These are phyloP conservation scores for Drosophila tanythrix DNA, from an alignment of 2,888 invertebrate genomes.

Conservation along the genomic window DNA sequence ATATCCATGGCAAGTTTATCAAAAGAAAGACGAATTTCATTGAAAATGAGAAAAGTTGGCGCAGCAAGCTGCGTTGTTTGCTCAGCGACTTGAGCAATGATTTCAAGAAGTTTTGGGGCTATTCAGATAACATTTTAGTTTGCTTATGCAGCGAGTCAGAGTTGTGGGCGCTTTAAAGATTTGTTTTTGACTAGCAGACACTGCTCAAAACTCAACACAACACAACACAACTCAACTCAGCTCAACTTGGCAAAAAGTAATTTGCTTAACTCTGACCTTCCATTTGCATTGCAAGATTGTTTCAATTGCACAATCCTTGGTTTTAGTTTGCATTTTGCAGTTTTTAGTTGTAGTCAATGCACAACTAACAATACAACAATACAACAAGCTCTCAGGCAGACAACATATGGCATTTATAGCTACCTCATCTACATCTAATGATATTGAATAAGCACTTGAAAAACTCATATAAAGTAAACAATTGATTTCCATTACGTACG, in stretches of 20 bases:
- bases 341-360: slow-evolving; percentile 11
- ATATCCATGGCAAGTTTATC: background rate
- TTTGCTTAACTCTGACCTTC: slow-evolving; percentile 50
- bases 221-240: slow-evolving; percentile 21
- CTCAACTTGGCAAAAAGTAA: slow-evolving; percentile 44
- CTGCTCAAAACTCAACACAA: slow-evolving; percentile 12
- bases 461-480: slow-evolving; percentile 79
- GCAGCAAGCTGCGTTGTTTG: slow-evolving; percentile 52
- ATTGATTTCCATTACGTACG: slow-evolving; percentile 76
- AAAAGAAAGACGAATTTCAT: slow-evolving; percentile 14
- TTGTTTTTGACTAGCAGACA: slow-evolving; percentile 28
- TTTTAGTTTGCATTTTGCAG: slow-evolving; percentile 4
- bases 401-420: slow-evolving; percentile 44
- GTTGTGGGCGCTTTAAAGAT: slow-evolving; percentile 18
- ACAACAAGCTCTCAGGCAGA: slow-evolving; percentile 10
- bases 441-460: slow-evolving; percentile 80
- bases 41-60: slow-evolving; percentile 72
- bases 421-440: slow-evolving; percentile 70
- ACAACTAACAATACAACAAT: slow-evolving; percentile 7
- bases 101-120: slow-evolving; percentile 30
- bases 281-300: slow-evolving; percentile 2
- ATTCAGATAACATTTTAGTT: slow-evolving; percentile 41
- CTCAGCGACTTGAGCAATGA: slow-evolving; percentile 49
- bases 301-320: slow-evolving; percentile 3
- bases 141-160: slow-evolving; percentile 20